Evolutionary conservation across 1,140 invertebrate genomes (phyloP), one percentile per base, ranked within the genome.

Genomic region (Leptinotarsa undecemlineata): DNA sequence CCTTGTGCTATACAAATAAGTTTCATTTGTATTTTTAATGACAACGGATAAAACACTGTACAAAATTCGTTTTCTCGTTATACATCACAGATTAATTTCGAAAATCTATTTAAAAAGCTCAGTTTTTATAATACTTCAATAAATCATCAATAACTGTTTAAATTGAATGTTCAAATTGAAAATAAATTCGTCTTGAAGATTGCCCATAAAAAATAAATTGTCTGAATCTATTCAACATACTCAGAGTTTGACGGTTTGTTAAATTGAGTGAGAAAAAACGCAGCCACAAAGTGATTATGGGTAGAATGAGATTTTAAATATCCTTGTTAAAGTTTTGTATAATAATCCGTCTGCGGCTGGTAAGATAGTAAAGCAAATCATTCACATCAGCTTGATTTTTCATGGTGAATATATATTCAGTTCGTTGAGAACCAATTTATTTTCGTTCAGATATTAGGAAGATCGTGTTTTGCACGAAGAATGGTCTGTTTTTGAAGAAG

Each of bases 121-220:
- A 57, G 15, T 57, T 57, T 57, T 57, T 57, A 57, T 57, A 57
- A 57, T 57, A n/a, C 51, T 57, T 19, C n/a, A 57, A 57, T 57
- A 57, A 57, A 57, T 57, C 51, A 57, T 57, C 51, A 57, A 57
- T 57, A 57, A 57, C 51, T 57, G 51, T 57, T 57, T 19, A 57
- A 57, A 57, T 57, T 57, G 51, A 57, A 57, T 57, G 51, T 57
- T 57, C n/a, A 57, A 57, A 57, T 57, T 57, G 51, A 57, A 57
- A 57, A n/a, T n/a, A 57, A 57, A 57, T 57, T 57, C 51, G 51
- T 17, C 15, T 19, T 57, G 51, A 57, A 57, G 51, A 57, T 19
- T 57, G 51, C n/a, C n/a, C 51, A 19, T 57, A 57, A 57, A 57
- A 57, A 57, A 57, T 57, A n/a, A 57, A 57, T 57, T 57, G 51